Conservation (phyloP, 92 coral and sea anemone genomes). For the Siderastrea siderea region DNA sequence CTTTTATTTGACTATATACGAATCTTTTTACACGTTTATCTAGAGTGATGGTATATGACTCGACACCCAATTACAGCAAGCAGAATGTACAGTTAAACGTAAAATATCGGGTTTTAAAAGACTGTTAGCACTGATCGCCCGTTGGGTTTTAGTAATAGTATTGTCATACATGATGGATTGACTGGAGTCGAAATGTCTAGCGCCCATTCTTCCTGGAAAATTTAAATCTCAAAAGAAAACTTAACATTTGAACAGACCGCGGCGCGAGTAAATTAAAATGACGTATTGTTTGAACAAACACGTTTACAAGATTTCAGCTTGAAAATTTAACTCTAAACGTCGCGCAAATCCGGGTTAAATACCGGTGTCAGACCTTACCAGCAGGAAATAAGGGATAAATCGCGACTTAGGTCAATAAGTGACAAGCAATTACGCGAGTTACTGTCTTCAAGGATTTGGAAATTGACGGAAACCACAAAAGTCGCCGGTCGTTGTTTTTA, state of each 20-base stretch:
- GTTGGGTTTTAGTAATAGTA: neutral
- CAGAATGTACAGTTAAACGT: neutral
- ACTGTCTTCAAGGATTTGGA: constrained; percentile 47
- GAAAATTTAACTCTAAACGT: neutral
- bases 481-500: neutral
- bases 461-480: neutral
- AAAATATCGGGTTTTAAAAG: neutral
- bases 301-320: neutral
- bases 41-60: neutral
- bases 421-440: constrained; percentile 13
- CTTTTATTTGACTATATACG: neutral
- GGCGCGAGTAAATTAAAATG: neutral
- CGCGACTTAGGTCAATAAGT: neutral
- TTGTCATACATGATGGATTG: constrained; percentile 7
- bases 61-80: neutral
- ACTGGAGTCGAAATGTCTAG: constrained; percentile 80
- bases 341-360: constrained; percentile 44
- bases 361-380: constrained; percentile 20
- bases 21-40: neutral
- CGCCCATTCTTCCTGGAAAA: constrained; percentile 75
- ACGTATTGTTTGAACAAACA: neutral
- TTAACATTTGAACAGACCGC: constrained; percentile 21
- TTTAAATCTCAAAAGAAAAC: constrained; percentile 52
- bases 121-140: neutral
- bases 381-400: constrained; percentile 24